Evolutionary conservation across 2,888 invertebrate genomes (phyloP).

Genomic region (Odiellus spinosus): DNA sequence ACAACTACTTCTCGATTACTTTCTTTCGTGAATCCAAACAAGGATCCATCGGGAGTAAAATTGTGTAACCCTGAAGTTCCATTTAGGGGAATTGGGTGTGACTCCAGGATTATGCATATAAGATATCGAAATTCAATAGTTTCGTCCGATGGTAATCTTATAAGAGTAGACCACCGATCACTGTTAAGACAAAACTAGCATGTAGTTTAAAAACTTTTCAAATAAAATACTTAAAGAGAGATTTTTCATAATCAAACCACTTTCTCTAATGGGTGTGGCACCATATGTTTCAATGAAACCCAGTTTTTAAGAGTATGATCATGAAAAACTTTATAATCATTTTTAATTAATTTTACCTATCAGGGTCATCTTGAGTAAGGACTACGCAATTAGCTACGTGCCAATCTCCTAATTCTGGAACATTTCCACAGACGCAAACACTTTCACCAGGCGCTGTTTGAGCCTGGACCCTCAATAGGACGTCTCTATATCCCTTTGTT

Average conservation of each 20-base stretch:
- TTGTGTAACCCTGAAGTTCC: too few species aligned
- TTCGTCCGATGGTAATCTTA: constrained; percentile 48
- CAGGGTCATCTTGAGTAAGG: constrained; percentile 29
- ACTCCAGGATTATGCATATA: constrained; percentile 48
- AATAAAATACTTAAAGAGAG: too few species aligned
- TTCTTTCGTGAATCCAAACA: too few species aligned
- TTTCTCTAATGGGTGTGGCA: too few species aligned
- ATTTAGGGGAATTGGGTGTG: background rate
- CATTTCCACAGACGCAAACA: constrained; percentile 53
- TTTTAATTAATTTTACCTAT: constrained; percentile 12
- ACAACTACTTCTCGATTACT: constrained; percentile 41
- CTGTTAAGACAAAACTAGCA: constrained; percentile 7
- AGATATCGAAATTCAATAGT: constrained; percentile 55
- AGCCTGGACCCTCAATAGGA: constrained; percentile 33
- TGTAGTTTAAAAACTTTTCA: too few species aligned
- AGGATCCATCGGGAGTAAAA: too few species aligned
- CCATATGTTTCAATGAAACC: too few species aligned
- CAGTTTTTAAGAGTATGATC: background rate
- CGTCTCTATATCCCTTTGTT: constrained; percentile 1
- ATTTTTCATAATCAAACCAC: too few species aligned
- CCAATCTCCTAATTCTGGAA: constrained; percentile 53
- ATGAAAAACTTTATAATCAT: background rate
- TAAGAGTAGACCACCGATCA: constrained; percentile 45
- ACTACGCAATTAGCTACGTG: constrained; percentile 41
- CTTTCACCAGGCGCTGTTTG: constrained; percentile 43